Evolutionary conservation across 92 coral and sea anemone genomes (phyloP), one percentile per base, ranked within the genome.

Genomic region (Hydrozoanthus gracilis): DNA sequence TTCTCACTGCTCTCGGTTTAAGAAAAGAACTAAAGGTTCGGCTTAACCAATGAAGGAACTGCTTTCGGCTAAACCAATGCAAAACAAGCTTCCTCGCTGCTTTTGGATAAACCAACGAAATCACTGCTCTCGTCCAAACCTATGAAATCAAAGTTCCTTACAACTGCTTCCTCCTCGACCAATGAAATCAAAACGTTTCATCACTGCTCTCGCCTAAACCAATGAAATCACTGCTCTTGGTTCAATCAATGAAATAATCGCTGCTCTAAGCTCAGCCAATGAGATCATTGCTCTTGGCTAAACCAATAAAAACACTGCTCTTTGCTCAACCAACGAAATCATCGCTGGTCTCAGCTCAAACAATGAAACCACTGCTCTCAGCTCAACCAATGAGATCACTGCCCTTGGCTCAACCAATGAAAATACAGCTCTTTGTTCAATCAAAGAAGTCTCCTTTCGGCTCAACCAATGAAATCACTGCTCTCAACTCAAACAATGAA

Each of bases 271-370:
- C 13, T 7, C 11, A 56, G 13, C 62, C 3, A 56, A n/a, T 5
- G n/a, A n/a, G 14, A 56, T 56, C 62, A 56, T n/a, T n/a, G n/a
- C n/a, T n/a, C n/a, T n/a, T 3, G 0, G 14, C 14, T 56, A 9
- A 56, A 4, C 8, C 62, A 56, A 6, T 3, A 7, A 4, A 6
- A 12, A n/a, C n/a, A n/a, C n/a, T n/a, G n/a, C n/a, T n/a, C 62
- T n/a, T 0, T n/a, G 3, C 62, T 8, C 4, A 56, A 13, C 62
- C 62, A 68, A 9, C 39, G 12, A 3, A 60, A 83, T 55, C 92
- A 78, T 96, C 98, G 68, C 96, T 95, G 35, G 92, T 86, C 89
- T 96, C 98, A 7, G 94, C n/a, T n/a, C n/a, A n/a, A n/a, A n/a
- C n/a, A n/a, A n/a, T n/a, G n/a, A n/a, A n/a, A n/a, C n/a, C n/a